Conservation (phyloP, 2,888 invertebrate species). For the Rhagophthalmus giganteus region DNA sequence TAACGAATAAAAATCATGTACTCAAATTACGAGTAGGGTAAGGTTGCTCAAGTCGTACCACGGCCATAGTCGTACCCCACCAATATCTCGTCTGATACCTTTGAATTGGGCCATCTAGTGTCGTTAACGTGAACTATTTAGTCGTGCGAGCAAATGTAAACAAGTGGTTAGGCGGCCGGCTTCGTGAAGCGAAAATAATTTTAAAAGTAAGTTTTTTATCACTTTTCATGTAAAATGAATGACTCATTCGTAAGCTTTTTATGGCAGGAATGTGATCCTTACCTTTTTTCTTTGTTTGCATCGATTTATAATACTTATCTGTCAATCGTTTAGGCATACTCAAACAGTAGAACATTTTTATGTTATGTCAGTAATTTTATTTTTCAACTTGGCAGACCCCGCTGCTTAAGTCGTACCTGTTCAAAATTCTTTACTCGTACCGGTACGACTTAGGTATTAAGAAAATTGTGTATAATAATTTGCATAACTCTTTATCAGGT, state of each 20-base stretch:
- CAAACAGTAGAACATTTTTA: constrained; percentile 6
- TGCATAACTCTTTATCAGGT: not conserved
- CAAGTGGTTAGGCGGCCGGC: constrained; percentile 1
- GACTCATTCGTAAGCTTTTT: not conserved
- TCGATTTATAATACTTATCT: too few relatives aligned
- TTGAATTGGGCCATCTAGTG: too few relatives aligned
- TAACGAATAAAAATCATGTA: too few relatives aligned
- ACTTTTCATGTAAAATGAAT: not conserved
- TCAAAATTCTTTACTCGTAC: constrained; percentile 12
- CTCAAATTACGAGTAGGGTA: too few relatives aligned
- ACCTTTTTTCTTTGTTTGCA: not conserved
- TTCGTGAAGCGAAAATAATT: not conserved
- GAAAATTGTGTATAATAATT: constrained; percentile 2
- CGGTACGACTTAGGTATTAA: constrained; percentile 7
- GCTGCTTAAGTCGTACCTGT: constrained; percentile 12
- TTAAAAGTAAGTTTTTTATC: constrained; percentile 2
- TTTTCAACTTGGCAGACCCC: not conserved
- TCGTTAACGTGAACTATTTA: too few relatives aligned
- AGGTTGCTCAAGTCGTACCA: too few relatives aligned
- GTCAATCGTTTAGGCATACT: not conserved
- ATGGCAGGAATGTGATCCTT: not conserved
- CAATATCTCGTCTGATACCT: too few relatives aligned
- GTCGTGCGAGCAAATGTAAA: constrained; percentile 1
- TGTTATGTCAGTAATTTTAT: not conserved
- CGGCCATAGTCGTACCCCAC: too few relatives aligned